Evolutionary conservation across 2,888 invertebrate genomes (phyloP).

Genomic region (Drosophila merina): DNA sequence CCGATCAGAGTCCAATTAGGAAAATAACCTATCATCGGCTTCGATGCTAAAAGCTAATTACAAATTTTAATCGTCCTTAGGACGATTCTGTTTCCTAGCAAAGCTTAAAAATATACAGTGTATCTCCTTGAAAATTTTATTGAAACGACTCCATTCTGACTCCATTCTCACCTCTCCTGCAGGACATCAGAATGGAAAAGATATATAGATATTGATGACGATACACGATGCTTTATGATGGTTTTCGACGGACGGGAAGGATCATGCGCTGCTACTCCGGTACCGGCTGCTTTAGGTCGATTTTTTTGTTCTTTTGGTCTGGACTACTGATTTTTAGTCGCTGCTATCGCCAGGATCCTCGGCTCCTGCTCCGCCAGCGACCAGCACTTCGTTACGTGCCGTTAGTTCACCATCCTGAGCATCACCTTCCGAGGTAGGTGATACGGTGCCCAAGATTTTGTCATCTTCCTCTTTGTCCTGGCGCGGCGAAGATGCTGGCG

Average conservation of each 20-base stretch:
- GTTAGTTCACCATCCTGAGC: neutral
- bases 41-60: neutral
- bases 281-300: neutral
- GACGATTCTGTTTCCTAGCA: too few species aligned
- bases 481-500: neutral
- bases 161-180: neutral
- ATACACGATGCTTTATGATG: neutral
- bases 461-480: neutral
- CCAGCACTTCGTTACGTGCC: neutral
- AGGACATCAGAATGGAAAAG: conserved; percentile 14
- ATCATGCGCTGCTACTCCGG: conserved; percentile 1
- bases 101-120: neutral
- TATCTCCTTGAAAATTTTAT: conserved; percentile 10
- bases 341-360: neutral
- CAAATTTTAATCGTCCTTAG: neutral
- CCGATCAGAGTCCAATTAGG: conserved; percentile 24
- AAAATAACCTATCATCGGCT: conserved; percentile 5
- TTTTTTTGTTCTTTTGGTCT: neutral
- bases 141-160: conserved; percentile 26
- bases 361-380: neutral
- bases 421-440: neutral
- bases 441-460: neutral
- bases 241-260: neutral
- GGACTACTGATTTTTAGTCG: conserved; percentile 7
- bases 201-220: neutral